Percentiles rank a stretch among this genome's conserved stretches.
Conservation (phyloP, 2,888 invertebrate genomes). For the Carterocephalus palaemon region DNA sequence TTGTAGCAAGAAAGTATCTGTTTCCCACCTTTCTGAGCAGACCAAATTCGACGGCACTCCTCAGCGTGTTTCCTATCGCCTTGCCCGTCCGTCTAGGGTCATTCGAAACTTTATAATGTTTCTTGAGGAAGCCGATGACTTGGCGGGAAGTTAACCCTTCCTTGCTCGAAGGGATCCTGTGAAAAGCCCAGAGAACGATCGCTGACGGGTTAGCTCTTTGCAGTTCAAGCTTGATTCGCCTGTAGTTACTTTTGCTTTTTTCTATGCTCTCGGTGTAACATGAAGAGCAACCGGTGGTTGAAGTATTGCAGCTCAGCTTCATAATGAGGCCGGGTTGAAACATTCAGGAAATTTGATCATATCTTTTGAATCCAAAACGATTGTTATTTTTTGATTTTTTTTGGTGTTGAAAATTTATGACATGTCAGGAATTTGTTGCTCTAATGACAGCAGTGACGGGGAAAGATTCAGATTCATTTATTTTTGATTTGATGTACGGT, state of each 20-base stretch:
- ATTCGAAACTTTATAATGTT: slow-evolving; percentile 41
- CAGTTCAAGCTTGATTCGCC: slow-evolving; percentile 41
- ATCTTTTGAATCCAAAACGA: too few relatives aligned
- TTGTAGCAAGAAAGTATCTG: slow-evolving; percentile 39
- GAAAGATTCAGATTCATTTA: too few relatives aligned
- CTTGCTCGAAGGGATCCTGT: slow-evolving; percentile 43
- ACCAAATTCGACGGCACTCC: slow-evolving; percentile 55
- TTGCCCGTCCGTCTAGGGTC: slow-evolving; percentile 46
- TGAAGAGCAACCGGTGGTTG: not conserved
- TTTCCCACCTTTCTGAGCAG: slow-evolving; percentile 47
- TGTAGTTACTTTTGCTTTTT: slow-evolving; percentile 28
- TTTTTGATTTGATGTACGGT: too few relatives aligned
- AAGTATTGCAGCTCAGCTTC: not conserved
- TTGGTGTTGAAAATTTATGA: too few relatives aligned
- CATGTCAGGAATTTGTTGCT: too few relatives aligned
- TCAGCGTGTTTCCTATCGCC: slow-evolving; percentile 45
- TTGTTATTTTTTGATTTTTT: too few relatives aligned
- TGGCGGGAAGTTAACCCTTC: slow-evolving; percentile 50
- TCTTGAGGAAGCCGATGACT: slow-evolving; percentile 52
- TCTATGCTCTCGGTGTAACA: slow-evolving; percentile 16
- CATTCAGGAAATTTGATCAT: too few relatives aligned
- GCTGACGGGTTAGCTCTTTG: slow-evolving; percentile 49
- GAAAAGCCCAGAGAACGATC: slow-evolving; percentile 57
- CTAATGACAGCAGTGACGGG: too few relatives aligned
- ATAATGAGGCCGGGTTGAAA: too few relatives aligned